Base-by-base conservation (phyloP, 2,797 vertebrate species). In the Aeoliscus strigatus region DNA sequence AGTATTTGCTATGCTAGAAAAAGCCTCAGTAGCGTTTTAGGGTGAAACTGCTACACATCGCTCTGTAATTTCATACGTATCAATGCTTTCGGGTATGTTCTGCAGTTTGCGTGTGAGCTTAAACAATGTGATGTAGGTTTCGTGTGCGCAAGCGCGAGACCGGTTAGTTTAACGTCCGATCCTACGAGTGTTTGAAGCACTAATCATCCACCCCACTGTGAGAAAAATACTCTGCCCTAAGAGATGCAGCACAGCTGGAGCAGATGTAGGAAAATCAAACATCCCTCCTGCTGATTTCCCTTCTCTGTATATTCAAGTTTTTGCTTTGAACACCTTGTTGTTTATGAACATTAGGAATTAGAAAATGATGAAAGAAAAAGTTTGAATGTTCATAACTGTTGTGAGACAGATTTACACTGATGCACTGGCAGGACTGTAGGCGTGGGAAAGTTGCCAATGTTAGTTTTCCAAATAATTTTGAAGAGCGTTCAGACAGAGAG, bases 121-220 rank as follows among this genome's bases (percentile, higher is more conserved):
- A n/a, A n/a, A n/a, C n/a, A n/a, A n/a, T n/a, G 16, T n/a, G 53
- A 27, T 55, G 60, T 70, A 56, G 70, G 70, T 74, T 69, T 74
- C 57, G 59, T 60, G 28, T 18, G 32, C 55, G 38, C 42, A 29
- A 66, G 65, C 58, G 64, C 64, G n/a, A n/a, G n/a, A n/a, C n/a
- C n/a, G n/a, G n/a, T n/a, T n/a, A n/a, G n/a, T n/a, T n/a, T n/a
- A n/a, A n/a, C n/a, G n/a, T n/a, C n/a, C n/a, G 77, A 78, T 58
- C 75, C 59, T 75, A 63, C 62, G 59, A 45, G 57, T 30, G 48
- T 13, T 15, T 21, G 1, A 8, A 62, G 45, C 41, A 36, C 60
- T 58, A 53, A 73, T 65, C 60, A 74, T 61, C 62, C 54, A 48
- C 48, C 66, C 51, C 5, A 2, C 58, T 51, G 60, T 27, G 49